Evolutionary conservation across 2,113 vertebrate genomes (phyloP).

Genomic region (Petromus typicus): DNA sequence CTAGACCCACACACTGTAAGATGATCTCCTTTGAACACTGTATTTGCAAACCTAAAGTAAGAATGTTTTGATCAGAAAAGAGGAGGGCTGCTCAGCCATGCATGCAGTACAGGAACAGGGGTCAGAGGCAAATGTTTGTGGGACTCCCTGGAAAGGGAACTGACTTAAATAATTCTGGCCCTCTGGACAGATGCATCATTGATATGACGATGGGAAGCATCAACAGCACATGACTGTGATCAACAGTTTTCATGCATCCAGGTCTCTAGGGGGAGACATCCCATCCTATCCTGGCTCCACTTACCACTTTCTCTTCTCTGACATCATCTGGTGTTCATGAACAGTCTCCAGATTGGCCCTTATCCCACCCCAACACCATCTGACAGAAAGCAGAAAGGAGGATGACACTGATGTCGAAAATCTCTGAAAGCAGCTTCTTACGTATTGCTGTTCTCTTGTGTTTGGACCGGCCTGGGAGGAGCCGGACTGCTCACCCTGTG

Average conservation of each 20-base stretch:
- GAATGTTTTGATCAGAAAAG: neutral
- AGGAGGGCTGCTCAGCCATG: neutral
- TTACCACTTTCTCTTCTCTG: neutral
- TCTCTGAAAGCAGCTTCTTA: neutral
- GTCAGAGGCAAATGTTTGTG: neutral
- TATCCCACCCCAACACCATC: neutral
- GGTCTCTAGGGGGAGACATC: neutral
- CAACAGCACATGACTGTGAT: neutral
- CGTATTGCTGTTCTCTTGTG: neutral
- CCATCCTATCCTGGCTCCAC: neutral
- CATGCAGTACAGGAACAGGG: neutral
- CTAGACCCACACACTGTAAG: neutral
- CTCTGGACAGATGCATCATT: neutral
- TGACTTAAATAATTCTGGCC: neutral
- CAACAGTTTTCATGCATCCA: neutral
- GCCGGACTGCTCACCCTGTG: neutral
- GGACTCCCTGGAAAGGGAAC: neutral
- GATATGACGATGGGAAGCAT: neutral
- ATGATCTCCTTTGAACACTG: neutral
- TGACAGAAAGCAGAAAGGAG: neutral
- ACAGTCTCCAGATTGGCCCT: neutral
- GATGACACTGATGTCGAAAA: neutral
- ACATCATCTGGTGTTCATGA: neutral
- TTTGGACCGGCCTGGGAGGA: neutral
- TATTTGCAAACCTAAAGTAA: constrained; percentile 6